phyloP scores from a whole-genome alignment of 2,888 invertebrate species.

The Anagyrus pseudococci region DNA sequence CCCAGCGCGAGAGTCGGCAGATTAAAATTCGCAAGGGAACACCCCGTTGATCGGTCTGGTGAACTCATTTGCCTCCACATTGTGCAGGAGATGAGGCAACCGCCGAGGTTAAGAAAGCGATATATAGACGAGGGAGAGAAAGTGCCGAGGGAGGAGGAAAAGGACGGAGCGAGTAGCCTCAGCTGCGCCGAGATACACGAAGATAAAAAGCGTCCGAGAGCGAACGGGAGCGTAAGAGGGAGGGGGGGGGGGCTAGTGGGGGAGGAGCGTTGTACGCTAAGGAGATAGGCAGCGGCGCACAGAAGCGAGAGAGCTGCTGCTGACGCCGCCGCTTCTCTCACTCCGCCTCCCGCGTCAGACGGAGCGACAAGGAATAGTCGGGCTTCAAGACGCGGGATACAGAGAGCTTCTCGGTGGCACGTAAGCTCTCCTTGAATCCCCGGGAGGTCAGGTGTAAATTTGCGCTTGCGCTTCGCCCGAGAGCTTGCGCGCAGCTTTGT shows the following conservation, averaged over 20 bases:
- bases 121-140: constrained; percentile 18
- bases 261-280: neutral
- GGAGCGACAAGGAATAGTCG: too few species aligned
- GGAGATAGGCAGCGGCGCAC: constrained; percentile 14
- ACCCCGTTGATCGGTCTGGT: too few species aligned
- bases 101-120: constrained; percentile 1
- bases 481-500: too few species aligned
- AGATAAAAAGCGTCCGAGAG: neutral
- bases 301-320: constrained; percentile 41
- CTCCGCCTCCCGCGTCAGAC: too few species aligned
- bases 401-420: too few species aligned
- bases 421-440: too few species aligned
- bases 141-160: neutral
- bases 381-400: too few species aligned
- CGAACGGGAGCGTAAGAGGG: neutral
- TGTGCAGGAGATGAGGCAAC: neutral
- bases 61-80: neutral
- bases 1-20: too few species aligned
- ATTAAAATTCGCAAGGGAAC: too few species aligned
- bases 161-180: neutral
- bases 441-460: too few species aligned
- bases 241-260: neutral
- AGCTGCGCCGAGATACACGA: neutral
- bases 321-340: neutral
- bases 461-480: too few species aligned